Evolutionary conservation across 2,888 invertebrate species (phyloP).

Genomic region (Itoplectis maculator): DNA sequence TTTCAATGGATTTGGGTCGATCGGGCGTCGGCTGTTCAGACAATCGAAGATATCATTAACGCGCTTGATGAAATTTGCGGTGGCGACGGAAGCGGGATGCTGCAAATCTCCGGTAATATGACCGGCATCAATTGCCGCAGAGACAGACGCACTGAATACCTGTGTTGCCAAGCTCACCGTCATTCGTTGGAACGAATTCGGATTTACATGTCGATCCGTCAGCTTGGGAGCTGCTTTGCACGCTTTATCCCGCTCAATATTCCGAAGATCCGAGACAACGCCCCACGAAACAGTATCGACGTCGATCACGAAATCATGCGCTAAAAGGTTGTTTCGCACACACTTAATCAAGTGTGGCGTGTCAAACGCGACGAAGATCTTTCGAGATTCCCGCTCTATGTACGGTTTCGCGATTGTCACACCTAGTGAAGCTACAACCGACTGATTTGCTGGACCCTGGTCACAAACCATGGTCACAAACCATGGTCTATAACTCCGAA

Average conservation of each 20-base stretch:
- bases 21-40: conserved; percentile 61
- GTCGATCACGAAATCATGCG: conserved; percentile 31
- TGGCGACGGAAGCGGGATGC: conserved; percentile 58
- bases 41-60: conserved; percentile 71
- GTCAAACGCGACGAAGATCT: conserved; percentile 69
- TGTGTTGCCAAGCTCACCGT: conserved; percentile 70
- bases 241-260: conserved; percentile 56
- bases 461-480: conserved; percentile 69
- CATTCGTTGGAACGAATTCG: conserved; percentile 71
- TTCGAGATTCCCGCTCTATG: conserved; percentile 50
- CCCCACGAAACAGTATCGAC: conserved; percentile 58
- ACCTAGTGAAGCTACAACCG: conserved; percentile 63
- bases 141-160: conserved; percentile 72
- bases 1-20: conserved; percentile 63
- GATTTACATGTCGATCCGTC: conserved; percentile 68
- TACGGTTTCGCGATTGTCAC: conserved; percentile 66
- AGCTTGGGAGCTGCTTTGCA: conserved; percentile 70
- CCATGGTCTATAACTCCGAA: conserved; percentile 60
- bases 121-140: conserved; percentile 68
- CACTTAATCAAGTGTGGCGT: conserved; percentile 64
- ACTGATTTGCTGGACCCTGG: conserved; percentile 66
- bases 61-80: conserved; percentile 69
- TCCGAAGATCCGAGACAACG: conserved; percentile 59
- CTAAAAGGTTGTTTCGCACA: conserved; percentile 49
- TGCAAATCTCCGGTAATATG: conserved; percentile 62